Evolutionary conservation across 2,113 vertebrate species (phyloP).

Genomic region (Furnarius figulus): DNA sequence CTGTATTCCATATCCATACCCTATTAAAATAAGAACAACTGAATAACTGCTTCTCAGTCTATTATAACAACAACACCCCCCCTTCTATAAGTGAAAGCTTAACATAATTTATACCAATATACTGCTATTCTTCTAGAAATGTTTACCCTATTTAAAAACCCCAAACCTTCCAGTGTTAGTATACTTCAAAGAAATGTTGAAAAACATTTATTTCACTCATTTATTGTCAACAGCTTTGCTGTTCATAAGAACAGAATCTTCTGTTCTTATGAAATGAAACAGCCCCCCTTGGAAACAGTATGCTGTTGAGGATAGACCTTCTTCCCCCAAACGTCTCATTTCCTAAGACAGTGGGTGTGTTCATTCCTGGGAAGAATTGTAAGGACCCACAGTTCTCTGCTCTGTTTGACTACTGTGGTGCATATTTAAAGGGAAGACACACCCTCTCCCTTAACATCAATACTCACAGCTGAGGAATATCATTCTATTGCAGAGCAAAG

Average conservation of each 20-base stretch:
- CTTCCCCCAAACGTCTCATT: background rate
- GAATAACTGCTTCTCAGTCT: background rate
- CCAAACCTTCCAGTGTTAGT: background rate
- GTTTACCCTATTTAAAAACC: background rate
- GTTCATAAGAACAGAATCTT: too few species aligned
- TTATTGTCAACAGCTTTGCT: background rate
- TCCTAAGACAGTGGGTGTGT: background rate
- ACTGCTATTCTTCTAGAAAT: background rate
- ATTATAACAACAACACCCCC: background rate
- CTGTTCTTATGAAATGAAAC: background rate
- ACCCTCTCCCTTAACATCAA: background rate
- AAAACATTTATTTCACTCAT: background rate
- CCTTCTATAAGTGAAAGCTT: background rate
- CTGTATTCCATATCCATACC: background rate
- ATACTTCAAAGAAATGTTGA: background rate
- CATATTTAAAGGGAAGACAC: background rate
- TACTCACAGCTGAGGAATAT: background rate
- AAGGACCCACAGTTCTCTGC: background rate
- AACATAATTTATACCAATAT: background rate
- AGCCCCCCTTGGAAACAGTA: rapidly evolving
- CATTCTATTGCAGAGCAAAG: background rate
- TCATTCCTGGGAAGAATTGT: background rate
- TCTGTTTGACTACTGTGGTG: background rate
- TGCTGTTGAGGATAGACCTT: background rate
- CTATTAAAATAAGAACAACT: background rate